phyloP scores from a whole-genome alignment of 2,113 vertebrate genomes.

The Rhinopomastus cyanomelas region DNA sequence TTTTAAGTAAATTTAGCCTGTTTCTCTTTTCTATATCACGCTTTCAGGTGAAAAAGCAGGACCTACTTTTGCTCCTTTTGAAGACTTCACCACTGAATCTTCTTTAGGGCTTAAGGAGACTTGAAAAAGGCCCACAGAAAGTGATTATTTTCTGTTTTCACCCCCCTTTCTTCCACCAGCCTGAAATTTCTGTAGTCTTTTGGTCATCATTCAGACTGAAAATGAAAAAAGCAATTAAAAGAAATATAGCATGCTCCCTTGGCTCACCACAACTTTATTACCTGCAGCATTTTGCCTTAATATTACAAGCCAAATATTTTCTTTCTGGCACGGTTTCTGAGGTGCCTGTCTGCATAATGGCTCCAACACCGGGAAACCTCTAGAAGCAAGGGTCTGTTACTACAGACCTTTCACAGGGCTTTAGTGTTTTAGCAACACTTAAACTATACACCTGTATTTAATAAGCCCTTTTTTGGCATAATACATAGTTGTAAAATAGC shows the following conservation, averaged over 20 bases:
- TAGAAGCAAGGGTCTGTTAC: slow-evolving; percentile 16
- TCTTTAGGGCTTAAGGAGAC: not conserved
- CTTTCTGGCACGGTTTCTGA: not conserved
- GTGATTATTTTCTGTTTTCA: not conserved
- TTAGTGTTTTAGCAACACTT: slow-evolving; percentile 3
- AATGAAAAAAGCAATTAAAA: slow-evolving; percentile 28
- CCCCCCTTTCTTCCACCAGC: not conserved
- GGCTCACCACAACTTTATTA: not conserved
- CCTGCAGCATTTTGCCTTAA: slow-evolving; percentile 11
- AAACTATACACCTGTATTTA: slow-evolving; percentile 53
- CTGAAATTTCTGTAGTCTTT: slow-evolving; percentile 30
- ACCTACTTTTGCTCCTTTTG: not conserved
- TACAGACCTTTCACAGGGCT: slow-evolving; percentile 21
- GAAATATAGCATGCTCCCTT: not conserved
- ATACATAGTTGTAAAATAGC: not conserved
- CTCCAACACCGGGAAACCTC: not conserved
- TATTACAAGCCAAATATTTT: not conserved
- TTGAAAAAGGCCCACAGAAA: not conserved
- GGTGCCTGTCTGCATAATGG: not conserved
- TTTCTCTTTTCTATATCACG: not conserved
- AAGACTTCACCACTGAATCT: not conserved
- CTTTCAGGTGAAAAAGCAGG: not conserved
- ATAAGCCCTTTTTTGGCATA: not conserved
- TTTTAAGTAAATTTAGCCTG: not conserved
- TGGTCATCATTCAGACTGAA: not conserved